Base-by-base conservation (phyloP, 2,888 invertebrate genomes). In the Sinelater perroti region DNA sequence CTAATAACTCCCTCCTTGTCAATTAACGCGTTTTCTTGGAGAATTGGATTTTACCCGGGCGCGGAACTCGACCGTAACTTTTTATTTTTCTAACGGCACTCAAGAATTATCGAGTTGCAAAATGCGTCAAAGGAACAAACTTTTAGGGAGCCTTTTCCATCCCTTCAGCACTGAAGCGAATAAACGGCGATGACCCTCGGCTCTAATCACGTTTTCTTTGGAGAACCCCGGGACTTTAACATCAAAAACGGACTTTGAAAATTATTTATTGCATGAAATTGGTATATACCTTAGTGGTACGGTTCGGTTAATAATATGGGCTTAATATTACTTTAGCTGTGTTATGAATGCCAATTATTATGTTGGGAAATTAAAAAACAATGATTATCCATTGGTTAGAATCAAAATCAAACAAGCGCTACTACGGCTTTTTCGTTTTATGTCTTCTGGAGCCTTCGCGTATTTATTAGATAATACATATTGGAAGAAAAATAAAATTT, bases 131-230 rank as follows among this genome's bases (percentile, higher is more conserved):
- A 38, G 36, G 13, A 40, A 40, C 14, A 40, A 13, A 13, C 13
- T 24, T 21, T 40, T 20, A 20, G 24, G n/a, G 14, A 38, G 14
- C 13, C 6, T 24, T 24, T 40, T 40, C 40, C 20, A 40, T 21
- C 40, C 24, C 40, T 40, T 40, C 11, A 40, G 40, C 24, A 40
- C 24, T 40, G 40, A 10, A 24, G 40, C 40, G 40, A 40, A 40
- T 40, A 40, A 40, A 24, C 40, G 24, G n/a, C 40, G 24, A 40
- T 40, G 40, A 40, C 40, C 40, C 14, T 40, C 40, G 40, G 21
- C 40, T 21, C 24, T 40, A 40, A 40, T 40, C 40, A 40, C 40
- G 24, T 24, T 40, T 40, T 40, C 24, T 18, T 40, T n/a, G n/a
- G 40, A 40, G 40, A 21, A 10, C 28, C 5, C 8, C 5, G 28